Percentiles rank a stretch among this genome's conserved stretches.
Evolutionary conservation across 2,113 vertebrate genomes (phyloP).

Genomic region (Myotis lucifugus): DNA sequence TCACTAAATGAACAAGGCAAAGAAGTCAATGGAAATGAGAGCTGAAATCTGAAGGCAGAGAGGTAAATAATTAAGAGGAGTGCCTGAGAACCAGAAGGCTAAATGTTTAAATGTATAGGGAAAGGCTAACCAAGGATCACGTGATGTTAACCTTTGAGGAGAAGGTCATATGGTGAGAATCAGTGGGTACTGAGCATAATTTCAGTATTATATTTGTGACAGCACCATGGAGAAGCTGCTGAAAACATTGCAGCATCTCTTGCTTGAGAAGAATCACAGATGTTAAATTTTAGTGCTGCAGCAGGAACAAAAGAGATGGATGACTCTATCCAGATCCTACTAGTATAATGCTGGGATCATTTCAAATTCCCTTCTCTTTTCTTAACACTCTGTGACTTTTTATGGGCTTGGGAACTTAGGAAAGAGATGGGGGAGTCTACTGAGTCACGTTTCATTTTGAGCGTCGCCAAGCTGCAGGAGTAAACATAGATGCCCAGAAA

Average conservation of each 20-base stretch:
- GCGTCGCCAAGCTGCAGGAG: background rate
- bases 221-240: background rate
- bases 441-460: background rate
- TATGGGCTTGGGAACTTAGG: conserved; percentile 16
- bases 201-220: background rate
- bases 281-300: conserved; percentile 63
- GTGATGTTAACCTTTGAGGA: conserved; percentile 1
- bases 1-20: background rate
- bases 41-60: conserved; percentile 25
- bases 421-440: background rate
- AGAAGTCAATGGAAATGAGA: background rate
- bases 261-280: conserved; percentile 69
- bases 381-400: conserved; percentile 52
- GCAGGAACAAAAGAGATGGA: conserved; percentile 63
- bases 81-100: background rate
- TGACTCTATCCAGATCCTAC: conserved; percentile 67
- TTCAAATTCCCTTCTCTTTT: conserved; percentile 68
- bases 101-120: background rate
- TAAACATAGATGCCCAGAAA: background rate
- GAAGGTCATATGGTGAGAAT: background rate
- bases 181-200: background rate
- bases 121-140: background rate
- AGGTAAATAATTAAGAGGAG: conserved; percentile 24
- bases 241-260: conserved; percentile 10
- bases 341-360: conserved; percentile 24